These are phyloP conservation scores for Eonycteris spelaea DNA, from an alignment of 2,113 vertebrate genomes.

Conservation along the genomic window DNA sequence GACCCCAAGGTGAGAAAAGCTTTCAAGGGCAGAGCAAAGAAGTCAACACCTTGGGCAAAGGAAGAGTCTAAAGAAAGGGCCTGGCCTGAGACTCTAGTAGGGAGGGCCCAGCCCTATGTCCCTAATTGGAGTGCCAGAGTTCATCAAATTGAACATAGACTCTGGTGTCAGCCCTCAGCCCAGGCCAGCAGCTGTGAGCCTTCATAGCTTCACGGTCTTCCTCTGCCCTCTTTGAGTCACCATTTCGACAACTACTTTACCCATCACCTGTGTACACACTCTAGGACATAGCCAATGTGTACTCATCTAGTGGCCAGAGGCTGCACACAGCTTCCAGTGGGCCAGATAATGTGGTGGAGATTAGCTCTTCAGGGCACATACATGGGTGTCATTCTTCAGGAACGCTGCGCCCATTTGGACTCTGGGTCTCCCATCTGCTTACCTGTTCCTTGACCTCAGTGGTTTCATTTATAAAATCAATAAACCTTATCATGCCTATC, in stretches of 20 bases:
- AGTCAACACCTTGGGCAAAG: background rate
- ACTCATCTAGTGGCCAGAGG: background rate
- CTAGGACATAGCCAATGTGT: background rate
- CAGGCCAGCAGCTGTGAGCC: background rate
- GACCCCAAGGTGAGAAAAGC: background rate
- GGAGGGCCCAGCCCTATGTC: background rate
- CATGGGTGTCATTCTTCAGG: background rate
- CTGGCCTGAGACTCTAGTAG: background rate
- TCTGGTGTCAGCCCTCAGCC: background rate
- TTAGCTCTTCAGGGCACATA: background rate
- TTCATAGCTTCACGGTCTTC: background rate
- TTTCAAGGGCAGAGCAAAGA: background rate
- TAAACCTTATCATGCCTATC: background rate
- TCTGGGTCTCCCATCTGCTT: background rate
- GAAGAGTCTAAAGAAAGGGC: background rate
- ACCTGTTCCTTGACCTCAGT: background rate
- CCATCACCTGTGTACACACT: background rate
- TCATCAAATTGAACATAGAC: background rate
- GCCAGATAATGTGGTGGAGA: background rate
- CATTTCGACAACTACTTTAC: conserved; percentile 6
- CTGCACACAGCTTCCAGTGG: background rate
- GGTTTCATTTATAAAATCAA: background rate
- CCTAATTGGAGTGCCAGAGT: background rate
- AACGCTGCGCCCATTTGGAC: background rate
- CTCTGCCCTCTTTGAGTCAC: background rate